These are phyloP conservation scores for Acronicta leporina DNA, from an alignment of 2,888 invertebrate genomes.

Conservation along the genomic window DNA sequence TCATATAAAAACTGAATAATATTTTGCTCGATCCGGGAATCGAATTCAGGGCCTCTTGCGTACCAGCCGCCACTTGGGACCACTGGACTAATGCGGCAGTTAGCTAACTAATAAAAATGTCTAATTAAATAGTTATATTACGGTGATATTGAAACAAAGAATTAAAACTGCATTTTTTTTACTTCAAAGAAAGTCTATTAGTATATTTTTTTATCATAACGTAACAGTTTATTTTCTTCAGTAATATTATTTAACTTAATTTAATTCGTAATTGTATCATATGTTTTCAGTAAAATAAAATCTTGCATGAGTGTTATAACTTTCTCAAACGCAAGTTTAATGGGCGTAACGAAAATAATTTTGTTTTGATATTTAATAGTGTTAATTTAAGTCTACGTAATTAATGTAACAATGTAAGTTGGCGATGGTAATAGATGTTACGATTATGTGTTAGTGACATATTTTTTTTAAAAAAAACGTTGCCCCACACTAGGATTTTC, in stretches of 20 bases:
- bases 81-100: too few relatives aligned
- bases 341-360: conserved; percentile 5
- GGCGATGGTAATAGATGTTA: too few relatives aligned
- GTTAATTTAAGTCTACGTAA: neutral
- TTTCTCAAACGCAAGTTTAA: conserved; percentile 31
- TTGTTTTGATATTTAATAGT: neutral
- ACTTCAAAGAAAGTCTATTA: conserved; percentile 25
- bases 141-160: conserved; percentile 8
- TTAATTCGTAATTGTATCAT: conserved; percentile 22
- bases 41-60: too few relatives aligned
- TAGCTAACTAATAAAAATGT: too few relatives aligned
- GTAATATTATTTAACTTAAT: conserved; percentile 31
- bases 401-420: neutral
- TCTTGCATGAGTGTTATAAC: conserved; percentile 26
- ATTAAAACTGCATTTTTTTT: conserved; percentile 1
- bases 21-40: too few relatives aligned
- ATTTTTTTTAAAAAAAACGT: too few relatives aligned
- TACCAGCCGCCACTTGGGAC: too few relatives aligned
- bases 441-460: too few relatives aligned
- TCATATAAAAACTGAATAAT: too few relatives aligned
- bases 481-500: too few relatives aligned
- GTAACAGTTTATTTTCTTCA: conserved; percentile 22
- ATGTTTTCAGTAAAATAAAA: conserved; percentile 9
- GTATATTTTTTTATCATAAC: conserved; percentile 11
- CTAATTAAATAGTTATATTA: too few relatives aligned